Evolutionary conservation across 1,140 invertebrate genomes (phyloP), one percentile per base, ranked within the genome.

Genomic region (Drosophila bipectinata): DNA sequence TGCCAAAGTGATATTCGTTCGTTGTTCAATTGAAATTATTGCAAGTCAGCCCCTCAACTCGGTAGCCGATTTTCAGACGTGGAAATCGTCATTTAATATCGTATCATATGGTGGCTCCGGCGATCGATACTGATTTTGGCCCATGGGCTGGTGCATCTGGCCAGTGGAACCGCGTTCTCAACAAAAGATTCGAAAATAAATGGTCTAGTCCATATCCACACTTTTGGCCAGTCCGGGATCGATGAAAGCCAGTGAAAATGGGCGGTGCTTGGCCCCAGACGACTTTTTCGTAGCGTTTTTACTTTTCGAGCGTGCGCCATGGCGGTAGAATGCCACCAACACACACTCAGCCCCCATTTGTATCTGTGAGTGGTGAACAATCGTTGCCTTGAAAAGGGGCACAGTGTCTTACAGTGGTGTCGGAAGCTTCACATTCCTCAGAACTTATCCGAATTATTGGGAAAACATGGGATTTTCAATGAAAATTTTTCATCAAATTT

Each of bases 21-120:
- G 77, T 61, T 59, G 66, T 76, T 88, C 79, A 83, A 77, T 78
- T 71, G 52, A 82, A 75, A 88, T 77, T 85, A 76, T 72, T 91
- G 89, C 89, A 91, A 90, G 89, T 91, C 89, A 91, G 88, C 71
- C 58, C 56, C 77, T 77, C 67, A 79, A 80, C 69, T 74, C 78
- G 81, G 81, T 85, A 85, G 81, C 74, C 61, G 63, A 60, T 45
- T 68, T 68, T 28, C 66, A 45, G 64, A 32, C 60, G 49, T n/a
- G 14, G 10, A 47, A 62, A 74, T 74, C 62, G 67, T 54, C 68
- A 74, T 66, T 44, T 32, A 45, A 32, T 64, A 41, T 48, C 39
- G 10, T n/a, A 30, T 12, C 34, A 37, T 37, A 12, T 37, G 3
- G 12, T 51, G 18, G 41, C 45, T 18, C 30, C 21, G 24, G 44